Evolutionary conservation across 23 tunicate genomes (phyloP), one percentile per base, ranked within the genome.

Genomic region (Ascidia mentula): DNA sequence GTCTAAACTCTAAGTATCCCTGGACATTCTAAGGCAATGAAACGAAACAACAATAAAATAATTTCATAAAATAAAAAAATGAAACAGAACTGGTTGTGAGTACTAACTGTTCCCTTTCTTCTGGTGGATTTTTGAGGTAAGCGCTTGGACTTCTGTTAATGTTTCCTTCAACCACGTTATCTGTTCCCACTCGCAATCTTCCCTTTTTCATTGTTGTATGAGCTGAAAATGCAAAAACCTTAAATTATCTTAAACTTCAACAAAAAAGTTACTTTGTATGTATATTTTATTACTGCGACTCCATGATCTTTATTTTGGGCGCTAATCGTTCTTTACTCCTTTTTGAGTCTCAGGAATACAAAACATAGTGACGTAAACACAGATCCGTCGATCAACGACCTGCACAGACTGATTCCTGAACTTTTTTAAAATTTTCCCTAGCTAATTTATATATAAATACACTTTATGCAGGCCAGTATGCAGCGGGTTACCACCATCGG

Each of bases 141-240:
- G 96, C 89, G 78, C 86, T 79, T 7, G 99, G 99, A 80, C 96
- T 89, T 59, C 99, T 69, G 82, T 95, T 95, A 32, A 90, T 86
- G 70, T 95, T 95, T 42, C 90, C 99, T 0, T 86, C 99, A 7
- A 72, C 81, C 18, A 93, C 98, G 0, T 88, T 78, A 26, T 77
- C 93, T 8, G 89, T 60, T n/a, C 86, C 86, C 59, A 93, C 73
- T 40, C 38, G 46, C 53, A 93, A 60, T 0, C 45, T 80, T 20
- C 91, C 92, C 40, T 77, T 77, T 38, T 78, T 78, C 92, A 88
- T 79, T 69, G 73, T 80, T 37, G 80, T 46, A 46, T 93, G 93
- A 38, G 98, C 98, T 93, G 80, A 22, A 82, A 53, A 53, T 5
- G 12, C 12, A 6, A 53, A 53, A 53, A 53, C 53, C 15, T 42